Evolutionary conservation across 2,113 vertebrate genomes (phyloP).

Genomic region (Bombycilla garrulus): DNA sequence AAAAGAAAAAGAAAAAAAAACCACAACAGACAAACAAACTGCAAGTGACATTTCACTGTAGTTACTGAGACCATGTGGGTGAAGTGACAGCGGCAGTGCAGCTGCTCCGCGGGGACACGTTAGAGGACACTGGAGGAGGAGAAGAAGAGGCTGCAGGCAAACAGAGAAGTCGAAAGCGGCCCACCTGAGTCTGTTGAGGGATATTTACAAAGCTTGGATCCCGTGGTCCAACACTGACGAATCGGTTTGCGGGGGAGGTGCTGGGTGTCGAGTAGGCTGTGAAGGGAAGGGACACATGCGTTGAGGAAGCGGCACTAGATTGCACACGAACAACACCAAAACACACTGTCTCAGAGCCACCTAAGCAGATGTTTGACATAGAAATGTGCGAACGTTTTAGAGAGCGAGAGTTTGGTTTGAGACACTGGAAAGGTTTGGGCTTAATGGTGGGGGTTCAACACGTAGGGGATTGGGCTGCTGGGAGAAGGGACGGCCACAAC

Average conservation of each 20-base stretch:
- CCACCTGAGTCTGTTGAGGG: conserved; percentile 99
- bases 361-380: conserved; percentile 73
- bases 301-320: conserved; percentile 84
- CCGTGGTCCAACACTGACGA: conserved; percentile 98
- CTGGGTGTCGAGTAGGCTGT: conserved; percentile 98
- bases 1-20: neutral
- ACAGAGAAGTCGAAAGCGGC: conserved; percentile 80
- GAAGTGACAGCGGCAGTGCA: conserved; percentile 61
- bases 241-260: conserved; percentile 98
- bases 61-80: conserved; percentile 62
- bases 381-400: conserved; percentile 72
- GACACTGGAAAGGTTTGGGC: conserved; percentile 37
- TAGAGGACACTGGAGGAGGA: conserved; percentile 59
- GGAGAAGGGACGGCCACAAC: neutral
- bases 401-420: conserved; percentile 66
- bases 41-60: conserved; percentile 53
- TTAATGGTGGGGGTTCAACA: neutral
- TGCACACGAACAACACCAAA: conserved; percentile 80
- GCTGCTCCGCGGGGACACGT: conserved; percentile 61
- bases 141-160: conserved; percentile 72
- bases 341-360: conserved; percentile 75
- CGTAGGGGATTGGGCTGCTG: neutral
- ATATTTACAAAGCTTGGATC: conserved; percentile 99
- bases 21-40: conserved; percentile 59
- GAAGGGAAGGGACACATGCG: conserved; percentile 81